Base-by-base conservation (phyloP, 2,888 invertebrate genomes). In the Parthenolecanium corni region DNA sequence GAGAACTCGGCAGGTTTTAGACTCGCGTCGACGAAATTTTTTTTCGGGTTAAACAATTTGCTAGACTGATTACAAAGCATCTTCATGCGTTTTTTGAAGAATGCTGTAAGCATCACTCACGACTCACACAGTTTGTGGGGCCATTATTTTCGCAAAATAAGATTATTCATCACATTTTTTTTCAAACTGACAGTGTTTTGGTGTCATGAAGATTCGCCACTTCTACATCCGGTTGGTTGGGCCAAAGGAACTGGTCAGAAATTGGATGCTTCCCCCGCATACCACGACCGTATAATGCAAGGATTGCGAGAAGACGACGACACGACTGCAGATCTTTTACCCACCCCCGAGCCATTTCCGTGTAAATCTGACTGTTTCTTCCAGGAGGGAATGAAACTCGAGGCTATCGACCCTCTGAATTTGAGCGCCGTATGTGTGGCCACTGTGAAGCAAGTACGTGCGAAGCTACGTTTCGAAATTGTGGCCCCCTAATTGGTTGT, bases 221-320 rank as follows among this genome's bases (percentile, higher is more conserved):
- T 96, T 14, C 86, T 97, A 67, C 96, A 96, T 74, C 93, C 92
- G 0, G 89, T 94, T 1, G 94, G 95, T n/a, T 95, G 97, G 96
- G 91, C 96, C 0, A 85, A 84, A 64, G 76, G 84, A 64, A 86
- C 93, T 0, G 94, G 93, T 0, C 96, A 96, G 72, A 83, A 84
- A 53, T 77, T 97, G 52, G 86, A 88, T 63, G 93, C 94, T 0
- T 89, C 91, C 2, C 79, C 82, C 46, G 82, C 80, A 64, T 92
- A 92, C 73, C 74, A 84, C 65, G 84, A 85, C 68, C 79, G 89
- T 65, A 81, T 89, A 62, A 79, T 82, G 25, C 82, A 84, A 70
- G 84, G 83, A 49, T 77, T 84, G 62, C 78, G 82, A 25, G 80
- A 85, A 66, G 81, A 84, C 14, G 84, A 84, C 66, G 94, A 95